These are phyloP conservation scores for Solen grandis DNA, from an alignment of 1,140 invertebrate genomes.

Conservation along the genomic window DNA sequence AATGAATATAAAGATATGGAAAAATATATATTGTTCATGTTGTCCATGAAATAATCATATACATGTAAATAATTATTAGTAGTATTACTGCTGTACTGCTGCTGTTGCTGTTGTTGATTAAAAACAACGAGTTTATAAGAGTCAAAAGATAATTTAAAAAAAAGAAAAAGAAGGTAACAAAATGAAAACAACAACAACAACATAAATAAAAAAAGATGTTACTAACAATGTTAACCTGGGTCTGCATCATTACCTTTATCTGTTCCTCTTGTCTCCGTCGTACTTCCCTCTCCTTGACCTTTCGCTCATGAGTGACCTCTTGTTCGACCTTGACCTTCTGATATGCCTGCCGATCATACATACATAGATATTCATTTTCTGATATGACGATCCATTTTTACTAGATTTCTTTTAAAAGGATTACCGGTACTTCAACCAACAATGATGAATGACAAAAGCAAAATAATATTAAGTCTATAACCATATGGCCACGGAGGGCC, in stretches of 20 bases:
- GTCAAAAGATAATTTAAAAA: neutral
- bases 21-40: no score
- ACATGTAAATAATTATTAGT: no score
- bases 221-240: neutral
- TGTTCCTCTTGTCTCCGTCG: neutral
- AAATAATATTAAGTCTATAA: neutral
- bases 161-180: neutral
- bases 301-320: neutral
- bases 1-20: no score
- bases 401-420: neutral
- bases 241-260: neutral
- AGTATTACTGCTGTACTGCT: no score
- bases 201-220: neutral
- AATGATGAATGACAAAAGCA: neutral
- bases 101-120: neutral
- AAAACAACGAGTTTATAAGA: neutral
- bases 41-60: no score
- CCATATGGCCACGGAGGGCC: neutral
- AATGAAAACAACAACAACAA: neutral
- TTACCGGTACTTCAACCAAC: neutral
- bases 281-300: neutral
- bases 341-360: neutral
- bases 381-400: neutral
- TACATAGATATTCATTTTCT: neutral
- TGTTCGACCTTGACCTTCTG: conserved; percentile 10